These are phyloP conservation scores for Medauroidea extradentata DNA, from an alignment of 1,140 invertebrate genomes.

Conservation along the genomic window DNA sequence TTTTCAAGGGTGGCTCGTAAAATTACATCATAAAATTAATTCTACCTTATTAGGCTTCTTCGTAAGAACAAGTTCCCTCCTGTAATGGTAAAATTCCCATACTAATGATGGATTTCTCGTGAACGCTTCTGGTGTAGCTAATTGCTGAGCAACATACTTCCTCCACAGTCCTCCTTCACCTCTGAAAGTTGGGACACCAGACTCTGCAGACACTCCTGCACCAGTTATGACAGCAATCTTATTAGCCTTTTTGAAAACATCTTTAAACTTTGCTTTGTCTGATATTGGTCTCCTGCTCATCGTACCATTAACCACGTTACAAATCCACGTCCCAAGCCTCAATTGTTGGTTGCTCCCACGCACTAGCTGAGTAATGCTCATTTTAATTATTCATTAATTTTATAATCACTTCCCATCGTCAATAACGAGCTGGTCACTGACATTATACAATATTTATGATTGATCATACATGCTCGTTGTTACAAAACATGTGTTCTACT, in stretches of 20 bases:
- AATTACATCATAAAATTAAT: background rate
- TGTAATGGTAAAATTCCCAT: conserved; percentile 78
- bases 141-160: conserved; percentile 57
- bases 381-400: too few species aligned
- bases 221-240: conserved; percentile 68
- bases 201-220: conserved; percentile 75
- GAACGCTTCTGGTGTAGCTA: conserved; percentile 66
- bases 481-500: too few species aligned
- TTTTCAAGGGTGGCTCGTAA: too few species aligned
- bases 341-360: too few species aligned
- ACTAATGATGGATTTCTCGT: conserved; percentile 61
- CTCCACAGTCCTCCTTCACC: conserved; percentile 75
- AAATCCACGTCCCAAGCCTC: too few species aligned
- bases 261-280: conserved; percentile 3
- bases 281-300: conserved; percentile 1
- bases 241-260: conserved; percentile 27
- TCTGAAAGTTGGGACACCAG: conserved; percentile 76
- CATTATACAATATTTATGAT: too few species aligned
- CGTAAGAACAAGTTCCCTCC: conserved; percentile 58
- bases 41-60: conserved; percentile 62
- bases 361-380: too few species aligned
- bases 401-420: too few species aligned
- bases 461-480: too few species aligned
- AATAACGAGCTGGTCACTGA: too few species aligned
- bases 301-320: too few species aligned